Evolutionary conservation across 2,888 invertebrate species (phyloP).

Genomic region (Mechanitis messenoides): DNA sequence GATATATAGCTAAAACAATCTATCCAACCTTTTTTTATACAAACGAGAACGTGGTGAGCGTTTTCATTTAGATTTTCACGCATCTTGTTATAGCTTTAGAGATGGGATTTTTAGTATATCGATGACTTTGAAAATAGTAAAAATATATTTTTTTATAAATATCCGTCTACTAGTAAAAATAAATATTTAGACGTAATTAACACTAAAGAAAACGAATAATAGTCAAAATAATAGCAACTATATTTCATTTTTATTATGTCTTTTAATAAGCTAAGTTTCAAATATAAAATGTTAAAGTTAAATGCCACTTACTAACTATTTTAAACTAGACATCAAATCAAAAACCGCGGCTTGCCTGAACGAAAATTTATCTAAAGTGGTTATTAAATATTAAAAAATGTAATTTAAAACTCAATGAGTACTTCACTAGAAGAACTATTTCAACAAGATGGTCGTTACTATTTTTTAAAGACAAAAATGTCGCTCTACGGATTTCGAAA

Average conservation of each 20-base stretch:
- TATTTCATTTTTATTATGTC: too few species aligned
- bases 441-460: slow-evolving; percentile 18
- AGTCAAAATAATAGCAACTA: too few species aligned
- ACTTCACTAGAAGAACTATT: slow-evolving; percentile 10
- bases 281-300: too few species aligned
- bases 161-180: too few species aligned
- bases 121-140: not conserved
- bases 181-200: too few species aligned
- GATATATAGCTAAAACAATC: slow-evolving; percentile 60
- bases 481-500: slow-evolving; percentile 39
- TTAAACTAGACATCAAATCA: too few species aligned
- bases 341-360: too few species aligned
- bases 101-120: not conserved
- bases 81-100: slow-evolving; percentile 18
- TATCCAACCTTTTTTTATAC: slow-evolving; percentile 45
- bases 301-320: too few species aligned
- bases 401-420: not conserved
- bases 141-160: not conserved
- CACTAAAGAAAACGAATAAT: too few species aligned
- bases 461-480: slow-evolving; percentile 44
- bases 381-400: not conserved
- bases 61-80: slow-evolving; percentile 27
- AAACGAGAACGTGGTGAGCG: slow-evolving; percentile 34
- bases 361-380: too few species aligned
- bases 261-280: too few species aligned